Evolutionary conservation across 2,888 invertebrate species (phyloP).

Genomic region (Lomographa bimaculata): DNA sequence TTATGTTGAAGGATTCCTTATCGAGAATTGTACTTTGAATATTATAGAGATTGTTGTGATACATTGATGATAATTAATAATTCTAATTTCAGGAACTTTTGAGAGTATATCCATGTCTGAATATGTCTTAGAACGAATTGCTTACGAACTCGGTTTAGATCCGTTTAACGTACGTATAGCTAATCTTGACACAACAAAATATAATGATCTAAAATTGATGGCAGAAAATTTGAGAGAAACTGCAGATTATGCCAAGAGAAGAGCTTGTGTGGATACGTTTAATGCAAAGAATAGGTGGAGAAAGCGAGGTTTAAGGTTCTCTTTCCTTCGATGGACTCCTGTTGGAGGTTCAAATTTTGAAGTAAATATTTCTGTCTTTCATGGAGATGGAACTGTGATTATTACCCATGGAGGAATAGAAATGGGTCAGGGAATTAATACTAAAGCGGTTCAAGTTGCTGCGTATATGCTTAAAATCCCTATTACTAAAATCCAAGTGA

Average conservation of each 20-base stretch:
- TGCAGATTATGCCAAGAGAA: conserved; percentile 77
- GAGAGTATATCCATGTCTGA: conserved; percentile 83
- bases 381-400: conserved; percentile 83
- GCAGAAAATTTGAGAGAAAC: conserved; percentile 77
- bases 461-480: conserved; percentile 86
- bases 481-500: conserved; percentile 85
- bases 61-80: too few species aligned
- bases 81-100: conserved; percentile 56
- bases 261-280: conserved; percentile 71
- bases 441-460: conserved; percentile 86
- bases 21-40: too few species aligned
- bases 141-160: conserved; percentile 77
- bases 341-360: conserved; percentile 52
- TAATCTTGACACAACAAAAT: conserved; percentile 64
- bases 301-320: conserved; percentile 85
- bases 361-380: conserved; percentile 84
- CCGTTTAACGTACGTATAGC: conserved; percentile 78
- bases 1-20: too few species aligned
- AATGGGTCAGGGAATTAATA: conserved; percentile 89
- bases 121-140: conserved; percentile 85
- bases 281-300: conserved; percentile 88
- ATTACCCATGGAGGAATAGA: conserved; percentile 86
- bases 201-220: conserved; percentile 62
- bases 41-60: too few species aligned
- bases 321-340: conserved; percentile 84